Percentiles rank a stretch among this genome's conserved stretches.
These are phyloP conservation scores for Papilio dardanus DNA, from an alignment of 1,140 invertebrate species.

Conservation along the genomic window DNA sequence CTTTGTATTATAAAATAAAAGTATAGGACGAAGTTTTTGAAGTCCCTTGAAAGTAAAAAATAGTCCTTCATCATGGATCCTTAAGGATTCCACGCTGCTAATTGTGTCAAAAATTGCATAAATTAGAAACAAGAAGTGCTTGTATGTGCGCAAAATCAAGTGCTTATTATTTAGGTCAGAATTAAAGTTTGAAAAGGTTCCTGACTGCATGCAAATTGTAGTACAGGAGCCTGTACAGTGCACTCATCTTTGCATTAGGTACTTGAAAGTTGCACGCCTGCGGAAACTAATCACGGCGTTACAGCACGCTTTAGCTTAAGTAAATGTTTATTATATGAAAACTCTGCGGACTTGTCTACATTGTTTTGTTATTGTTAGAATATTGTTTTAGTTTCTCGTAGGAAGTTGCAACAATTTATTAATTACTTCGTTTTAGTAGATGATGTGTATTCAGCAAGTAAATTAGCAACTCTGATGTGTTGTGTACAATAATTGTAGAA, in stretches of 20 bases:
- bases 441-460: not conserved
- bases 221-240: slow-evolving; percentile 14
- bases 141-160: slow-evolving; percentile 13
- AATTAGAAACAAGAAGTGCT: slow-evolving; percentile 3
- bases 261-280: slow-evolving; percentile 23
- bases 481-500: too few species aligned
- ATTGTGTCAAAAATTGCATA: slow-evolving; percentile 17
- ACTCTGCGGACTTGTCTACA: not conserved
- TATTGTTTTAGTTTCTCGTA: not conserved
- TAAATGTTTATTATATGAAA: slow-evolving; percentile 7
- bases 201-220: slow-evolving; percentile 21
- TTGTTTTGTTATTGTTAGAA: not conserved
- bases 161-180: slow-evolving; percentile 31
- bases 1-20: too few species aligned
- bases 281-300: slow-evolving; percentile 29
- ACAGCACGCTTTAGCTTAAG: slow-evolving; percentile 4
- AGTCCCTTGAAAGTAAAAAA: not conserved
- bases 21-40: not conserved
- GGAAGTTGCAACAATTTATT: not conserved
- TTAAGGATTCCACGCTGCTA: not conserved
- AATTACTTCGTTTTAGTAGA: not conserved
- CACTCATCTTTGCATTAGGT: slow-evolving; percentile 36
- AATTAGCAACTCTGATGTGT: not conserved
- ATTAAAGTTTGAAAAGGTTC: slow-evolving; percentile 26
- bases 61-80: not conserved